These are phyloP conservation scores for Nasua narica DNA, from an alignment of 2,797 vertebrate genomes.

Conservation along the genomic window DNA sequence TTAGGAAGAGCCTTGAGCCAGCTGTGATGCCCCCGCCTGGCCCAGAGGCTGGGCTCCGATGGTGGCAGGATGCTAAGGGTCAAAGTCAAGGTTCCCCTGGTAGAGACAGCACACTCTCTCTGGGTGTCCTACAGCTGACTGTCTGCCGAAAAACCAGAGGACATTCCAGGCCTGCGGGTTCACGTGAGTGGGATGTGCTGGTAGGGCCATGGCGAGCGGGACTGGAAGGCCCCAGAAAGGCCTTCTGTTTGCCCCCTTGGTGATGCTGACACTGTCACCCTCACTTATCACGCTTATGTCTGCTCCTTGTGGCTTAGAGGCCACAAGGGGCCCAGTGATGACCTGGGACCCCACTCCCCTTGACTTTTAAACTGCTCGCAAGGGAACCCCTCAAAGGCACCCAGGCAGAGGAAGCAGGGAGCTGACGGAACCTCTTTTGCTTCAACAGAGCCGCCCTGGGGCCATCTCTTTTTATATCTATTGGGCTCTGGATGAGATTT, in stretches of 20 bases:
- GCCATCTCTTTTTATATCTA: no score
- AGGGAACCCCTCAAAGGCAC: not conserved
- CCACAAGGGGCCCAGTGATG: not conserved
- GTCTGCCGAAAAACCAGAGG: not conserved
- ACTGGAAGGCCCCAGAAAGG: not conserved
- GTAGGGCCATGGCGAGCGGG: not conserved
- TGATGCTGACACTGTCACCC: not conserved
- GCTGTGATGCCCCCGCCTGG: not conserved
- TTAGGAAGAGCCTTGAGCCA: not conserved
- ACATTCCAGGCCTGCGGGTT: not conserved
- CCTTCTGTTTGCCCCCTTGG: not conserved
- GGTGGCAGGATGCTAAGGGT: no score
- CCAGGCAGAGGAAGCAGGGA: no score
- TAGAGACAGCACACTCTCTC: not conserved
- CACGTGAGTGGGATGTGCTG: not conserved
- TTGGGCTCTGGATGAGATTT: not conserved
- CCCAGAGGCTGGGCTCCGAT: not conserved
- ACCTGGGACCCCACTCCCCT: not conserved
- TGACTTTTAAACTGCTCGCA: not conserved
- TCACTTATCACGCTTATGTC: not conserved
- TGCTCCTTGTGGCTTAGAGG: not conserved
- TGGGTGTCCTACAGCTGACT: not conserved
- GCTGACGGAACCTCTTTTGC: not conserved
- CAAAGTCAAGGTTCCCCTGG: fast-evolving
- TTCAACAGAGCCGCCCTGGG: not conserved